Conservation (phyloP, 2,888 invertebrate genomes). For the Agonum fuliginosum region DNA sequence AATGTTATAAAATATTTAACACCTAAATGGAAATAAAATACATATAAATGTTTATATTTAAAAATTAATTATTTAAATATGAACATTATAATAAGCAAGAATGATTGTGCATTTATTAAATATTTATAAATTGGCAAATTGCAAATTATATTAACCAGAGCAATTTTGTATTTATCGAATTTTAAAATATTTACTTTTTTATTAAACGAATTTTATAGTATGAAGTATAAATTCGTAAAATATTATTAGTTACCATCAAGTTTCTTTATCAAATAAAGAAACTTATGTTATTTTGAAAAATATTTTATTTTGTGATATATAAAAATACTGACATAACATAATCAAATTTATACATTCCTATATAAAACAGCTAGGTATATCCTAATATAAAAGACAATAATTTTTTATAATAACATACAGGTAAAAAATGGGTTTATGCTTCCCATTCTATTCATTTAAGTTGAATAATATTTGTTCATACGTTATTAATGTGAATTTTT, state of each 20-base stretch:
- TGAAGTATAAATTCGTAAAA: neutral
- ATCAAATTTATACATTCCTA: conserved; percentile 15
- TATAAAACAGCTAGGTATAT: conserved; percentile 1
- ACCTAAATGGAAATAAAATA: neutral
- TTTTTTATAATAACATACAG: too few species aligned
- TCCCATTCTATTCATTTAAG: too few species aligned
- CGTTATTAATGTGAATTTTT: too few species aligned
- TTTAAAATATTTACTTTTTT: neutral
- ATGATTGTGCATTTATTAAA: neutral
- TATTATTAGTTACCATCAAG: conserved; percentile 8
- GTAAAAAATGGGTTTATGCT: too few species aligned
- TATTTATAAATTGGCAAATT: neutral
- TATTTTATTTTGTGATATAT: conserved; percentile 20
- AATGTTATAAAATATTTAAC: conserved; percentile 1
- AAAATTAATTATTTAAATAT: neutral
- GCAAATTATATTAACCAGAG: too few species aligned
- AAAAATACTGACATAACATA: conserved; percentile 12
- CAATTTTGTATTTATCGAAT: conserved; percentile 5
- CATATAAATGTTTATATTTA: neutral
- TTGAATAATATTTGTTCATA: too few species aligned
- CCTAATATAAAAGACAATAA: too few species aligned
- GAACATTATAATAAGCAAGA: neutral
- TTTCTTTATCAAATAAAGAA: conserved; percentile 34
- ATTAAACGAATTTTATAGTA: neutral
- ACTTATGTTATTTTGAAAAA: neutral